A percentile compares a stretch with the other conserved stretches of the same genome.
Evolutionary conservation across 2,797 vertebrate genomes (phyloP).

Genomic region (Bucorvus abyssinicus): DNA sequence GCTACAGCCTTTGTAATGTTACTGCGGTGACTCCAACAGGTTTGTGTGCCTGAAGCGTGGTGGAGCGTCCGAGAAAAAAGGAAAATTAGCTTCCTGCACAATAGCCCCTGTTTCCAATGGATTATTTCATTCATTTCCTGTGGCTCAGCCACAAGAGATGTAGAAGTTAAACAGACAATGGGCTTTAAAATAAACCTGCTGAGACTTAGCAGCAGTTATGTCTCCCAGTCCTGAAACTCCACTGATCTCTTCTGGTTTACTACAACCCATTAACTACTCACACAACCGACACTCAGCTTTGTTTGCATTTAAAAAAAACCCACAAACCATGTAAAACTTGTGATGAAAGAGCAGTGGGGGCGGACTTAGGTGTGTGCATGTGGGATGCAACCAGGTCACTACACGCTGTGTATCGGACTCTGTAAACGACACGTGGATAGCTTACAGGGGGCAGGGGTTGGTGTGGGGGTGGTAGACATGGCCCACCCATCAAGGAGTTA

Average conservation of each 20-base stretch:
- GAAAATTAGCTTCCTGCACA: not conserved
- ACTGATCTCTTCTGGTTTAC: not conserved
- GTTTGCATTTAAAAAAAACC: not conserved
- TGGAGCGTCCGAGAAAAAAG: not conserved
- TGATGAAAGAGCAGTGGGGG: accelerated
- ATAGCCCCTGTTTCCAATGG: not conserved
- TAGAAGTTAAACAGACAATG: not conserved
- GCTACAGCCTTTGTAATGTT: too few species aligned
- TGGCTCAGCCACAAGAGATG: not conserved
- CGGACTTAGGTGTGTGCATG: accelerated
- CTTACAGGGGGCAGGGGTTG: not conserved
- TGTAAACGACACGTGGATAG: accelerated
- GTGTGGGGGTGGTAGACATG: not conserved
- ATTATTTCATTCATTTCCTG: not conserved
- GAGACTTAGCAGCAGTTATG: not conserved
- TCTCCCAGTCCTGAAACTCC: not conserved
- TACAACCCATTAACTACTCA: accelerated
- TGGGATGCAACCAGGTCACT: not conserved
- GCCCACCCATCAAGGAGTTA: not conserved
- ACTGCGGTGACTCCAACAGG: not conserved
- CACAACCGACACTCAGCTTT: accelerated
- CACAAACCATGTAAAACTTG: accelerated
- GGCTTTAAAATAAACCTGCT: not conserved
- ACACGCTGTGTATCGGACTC: accelerated
- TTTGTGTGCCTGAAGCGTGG: not conserved